Conservation (phyloP, 2,113 vertebrate genomes). For the Aldabrachelys gigantea region DNA sequence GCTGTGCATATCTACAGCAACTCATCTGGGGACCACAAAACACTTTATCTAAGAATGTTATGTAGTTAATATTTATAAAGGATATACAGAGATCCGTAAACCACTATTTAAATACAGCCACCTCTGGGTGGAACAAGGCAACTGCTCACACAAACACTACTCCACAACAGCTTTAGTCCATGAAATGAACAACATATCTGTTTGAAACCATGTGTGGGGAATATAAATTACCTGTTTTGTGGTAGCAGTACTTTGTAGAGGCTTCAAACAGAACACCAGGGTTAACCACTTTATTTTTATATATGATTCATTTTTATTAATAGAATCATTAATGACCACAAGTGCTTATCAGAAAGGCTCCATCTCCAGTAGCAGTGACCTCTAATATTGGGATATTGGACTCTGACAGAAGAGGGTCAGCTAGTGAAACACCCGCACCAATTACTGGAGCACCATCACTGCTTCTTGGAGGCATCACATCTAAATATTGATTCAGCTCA, state of each 20-base stretch:
- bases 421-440: background rate
- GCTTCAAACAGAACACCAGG: background rate
- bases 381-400: background rate
- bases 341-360: background rate
- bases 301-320: background rate
- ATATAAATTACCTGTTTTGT: background rate
- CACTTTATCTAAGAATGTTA: background rate
- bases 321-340: background rate
- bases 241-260: slow-evolving; percentile 23
- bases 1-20: slow-evolving; percentile 30
- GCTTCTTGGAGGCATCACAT: background rate
- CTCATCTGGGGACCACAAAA: slow-evolving; percentile 40
- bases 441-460: background rate
- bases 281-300: background rate
- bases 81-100: slow-evolving; percentile 37
- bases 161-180: background rate
- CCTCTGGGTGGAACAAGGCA: slow-evolving; percentile 47
- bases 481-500: background rate
- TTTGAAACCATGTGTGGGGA: slow-evolving; percentile 35
- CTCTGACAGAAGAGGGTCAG: background rate
- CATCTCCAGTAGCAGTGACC: background rate
- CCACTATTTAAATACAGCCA: slow-evolving; percentile 22
- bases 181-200: slow-evolving; percentile 16
- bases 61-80: background rate
- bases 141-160: slow-evolving; percentile 44